A percentile compares a stretch with the other conserved stretches of the same genome.
Conservation (phyloP, 2,797 vertebrate species). For the Melopsittacus undulatus region DNA sequence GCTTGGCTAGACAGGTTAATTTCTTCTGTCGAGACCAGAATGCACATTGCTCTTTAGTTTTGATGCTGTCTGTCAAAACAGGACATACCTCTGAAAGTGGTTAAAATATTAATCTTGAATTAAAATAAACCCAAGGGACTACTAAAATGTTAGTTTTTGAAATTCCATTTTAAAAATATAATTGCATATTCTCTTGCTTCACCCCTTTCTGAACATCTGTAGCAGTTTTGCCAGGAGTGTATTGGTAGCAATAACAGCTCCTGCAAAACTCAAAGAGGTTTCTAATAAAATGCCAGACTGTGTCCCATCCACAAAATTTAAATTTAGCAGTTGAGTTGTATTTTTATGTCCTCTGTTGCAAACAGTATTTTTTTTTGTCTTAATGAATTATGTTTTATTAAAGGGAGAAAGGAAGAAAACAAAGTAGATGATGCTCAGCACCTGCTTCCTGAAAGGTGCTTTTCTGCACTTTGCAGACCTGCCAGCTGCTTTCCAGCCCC, state of each 20-base stretch:
- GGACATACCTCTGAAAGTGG: background rate
- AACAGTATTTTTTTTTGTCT: background rate
- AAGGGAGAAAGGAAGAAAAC: background rate
- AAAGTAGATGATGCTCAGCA: background rate
- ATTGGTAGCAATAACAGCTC: background rate
- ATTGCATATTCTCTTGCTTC: background rate
- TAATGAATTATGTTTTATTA: background rate
- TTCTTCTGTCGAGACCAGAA: background rate
- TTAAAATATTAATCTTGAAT: background rate
- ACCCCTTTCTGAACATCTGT: background rate
- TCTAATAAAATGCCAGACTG: background rate
- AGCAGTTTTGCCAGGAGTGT: background rate
- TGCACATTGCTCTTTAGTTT: background rate
- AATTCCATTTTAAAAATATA: background rate
- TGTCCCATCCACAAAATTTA: background rate
- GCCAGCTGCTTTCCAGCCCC: background rate
- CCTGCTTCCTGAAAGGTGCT: background rate
- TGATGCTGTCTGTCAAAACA: background rate
- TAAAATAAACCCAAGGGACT: background rate
- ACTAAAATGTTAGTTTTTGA: background rate
- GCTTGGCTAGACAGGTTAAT: background rate
- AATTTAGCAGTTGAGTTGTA: background rate
- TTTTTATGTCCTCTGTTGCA: background rate
- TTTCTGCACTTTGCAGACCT: accelerated
- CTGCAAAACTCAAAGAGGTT: background rate